These are phyloP conservation scores for Uria aalge DNA, from an alignment of 2,113 vertebrate species.

Conservation along the genomic window DNA sequence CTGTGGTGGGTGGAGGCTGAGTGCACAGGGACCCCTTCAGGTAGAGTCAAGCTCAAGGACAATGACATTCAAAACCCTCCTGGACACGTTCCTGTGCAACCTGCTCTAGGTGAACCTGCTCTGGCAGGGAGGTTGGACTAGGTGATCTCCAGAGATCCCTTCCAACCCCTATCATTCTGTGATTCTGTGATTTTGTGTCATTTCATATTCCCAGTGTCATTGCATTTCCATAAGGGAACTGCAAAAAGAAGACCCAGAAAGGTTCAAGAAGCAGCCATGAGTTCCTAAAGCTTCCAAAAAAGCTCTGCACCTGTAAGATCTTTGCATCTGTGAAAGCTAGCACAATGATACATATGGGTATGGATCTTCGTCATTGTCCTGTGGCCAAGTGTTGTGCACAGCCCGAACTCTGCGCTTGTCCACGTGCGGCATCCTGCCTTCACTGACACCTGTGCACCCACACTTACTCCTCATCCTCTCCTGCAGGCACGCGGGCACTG, in stretches of 20 bases:
- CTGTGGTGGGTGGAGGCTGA: rapidly evolving
- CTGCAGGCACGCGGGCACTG: rapidly evolving
- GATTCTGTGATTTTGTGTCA: too few species aligned
- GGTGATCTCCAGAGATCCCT: too few species aligned
- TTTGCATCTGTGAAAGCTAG: neutral
- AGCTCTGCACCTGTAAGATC: neutral
- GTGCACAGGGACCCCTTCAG: neutral
- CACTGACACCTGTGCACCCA: neutral
- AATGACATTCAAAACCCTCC: too few species aligned
- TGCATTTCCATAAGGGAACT: neutral
- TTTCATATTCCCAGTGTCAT: neutral
- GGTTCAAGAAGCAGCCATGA: neutral
- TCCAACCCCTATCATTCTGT: too few species aligned
- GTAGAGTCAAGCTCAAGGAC: neutral
- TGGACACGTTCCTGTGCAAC: too few species aligned
- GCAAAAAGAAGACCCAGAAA: neutral
- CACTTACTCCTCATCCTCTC: neutral
- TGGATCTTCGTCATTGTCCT: neutral
- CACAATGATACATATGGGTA: neutral
- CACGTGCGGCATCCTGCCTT: neutral
- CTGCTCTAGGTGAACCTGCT: too few species aligned
- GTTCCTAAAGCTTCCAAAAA: neutral
- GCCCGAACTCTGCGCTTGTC: neutral
- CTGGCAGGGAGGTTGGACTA: too few species aligned
- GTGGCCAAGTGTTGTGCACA: rapidly evolving